phyloP scores from a whole-genome alignment of 2,888 invertebrate species.

The Tupiocoris notatus region DNA sequence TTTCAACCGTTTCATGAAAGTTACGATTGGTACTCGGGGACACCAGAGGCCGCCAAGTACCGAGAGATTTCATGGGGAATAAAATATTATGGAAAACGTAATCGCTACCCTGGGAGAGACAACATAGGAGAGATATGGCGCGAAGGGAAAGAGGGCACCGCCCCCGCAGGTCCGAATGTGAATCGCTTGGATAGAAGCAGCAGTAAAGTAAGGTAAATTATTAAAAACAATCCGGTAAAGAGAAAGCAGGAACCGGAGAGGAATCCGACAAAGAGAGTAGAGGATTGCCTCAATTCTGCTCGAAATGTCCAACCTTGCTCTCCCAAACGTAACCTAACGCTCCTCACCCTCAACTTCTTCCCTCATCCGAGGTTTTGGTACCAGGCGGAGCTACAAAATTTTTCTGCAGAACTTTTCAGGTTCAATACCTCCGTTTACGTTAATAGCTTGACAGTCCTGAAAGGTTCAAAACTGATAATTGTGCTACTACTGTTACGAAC shows the following conservation, averaged over 20 bases:
- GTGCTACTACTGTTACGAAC: too few species aligned
- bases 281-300: constrained; percentile 5
- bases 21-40: not conserved
- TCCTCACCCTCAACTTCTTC: too few species aligned
- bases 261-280: constrained; percentile 9
- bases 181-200: not conserved
- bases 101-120: not conserved
- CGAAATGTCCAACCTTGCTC: not conserved
- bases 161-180: not conserved
- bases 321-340: too few species aligned
- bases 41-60: not conserved
- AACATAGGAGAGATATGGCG: not conserved
- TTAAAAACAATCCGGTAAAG: constrained; percentile 28
- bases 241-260: not conserved
- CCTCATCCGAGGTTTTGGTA: too few species aligned
- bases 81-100: not conserved
- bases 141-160: not conserved
- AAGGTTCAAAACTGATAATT: too few species aligned
- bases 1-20: too few species aligned
- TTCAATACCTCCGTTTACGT: too few species aligned
- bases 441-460: too few species aligned
- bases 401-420: too few species aligned
- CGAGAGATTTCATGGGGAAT: too few species aligned
- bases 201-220: constrained; percentile 31
- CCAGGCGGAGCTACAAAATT: too few species aligned